These are phyloP conservation scores for Drosophila mimica DNA, from an alignment of 2,888 invertebrate species.

Conservation along the genomic window DNA sequence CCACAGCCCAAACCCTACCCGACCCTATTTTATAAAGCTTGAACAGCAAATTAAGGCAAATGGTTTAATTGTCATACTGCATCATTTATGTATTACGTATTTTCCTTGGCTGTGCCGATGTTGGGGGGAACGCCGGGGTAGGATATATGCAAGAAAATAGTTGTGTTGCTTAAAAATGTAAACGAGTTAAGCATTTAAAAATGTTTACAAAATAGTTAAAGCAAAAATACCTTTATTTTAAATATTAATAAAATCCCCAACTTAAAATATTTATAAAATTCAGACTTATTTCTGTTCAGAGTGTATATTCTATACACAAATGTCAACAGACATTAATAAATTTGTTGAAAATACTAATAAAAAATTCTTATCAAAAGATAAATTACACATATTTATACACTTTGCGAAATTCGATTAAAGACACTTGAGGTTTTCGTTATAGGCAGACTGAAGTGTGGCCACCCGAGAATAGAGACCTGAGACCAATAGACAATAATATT, in stretches of 20 bases:
- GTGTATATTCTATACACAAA: too few species aligned
- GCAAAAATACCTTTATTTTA: not conserved
- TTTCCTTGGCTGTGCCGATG: conserved; percentile 1
- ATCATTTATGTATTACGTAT: conserved; percentile 30
- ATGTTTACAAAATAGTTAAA: not conserved
- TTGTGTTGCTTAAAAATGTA: not conserved
- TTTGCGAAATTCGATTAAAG: too few species aligned
- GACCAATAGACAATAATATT: conserved; percentile 62
- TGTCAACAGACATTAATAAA: too few species aligned
- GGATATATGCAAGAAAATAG: not conserved
- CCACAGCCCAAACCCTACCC: conserved; percentile 7
- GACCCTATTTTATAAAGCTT: conserved; percentile 56
- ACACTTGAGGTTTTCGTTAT: too few species aligned
- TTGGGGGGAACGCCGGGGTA: not conserved
- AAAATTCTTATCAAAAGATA: too few species aligned
- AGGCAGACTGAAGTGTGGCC: not conserved
- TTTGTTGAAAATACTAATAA: too few species aligned
- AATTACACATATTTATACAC: too few species aligned
- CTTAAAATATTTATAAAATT: not conserved
- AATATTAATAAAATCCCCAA: not conserved
- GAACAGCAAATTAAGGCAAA: conserved; percentile 63
- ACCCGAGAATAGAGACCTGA: conserved; percentile 5
- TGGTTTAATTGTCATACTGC: conserved; percentile 50
- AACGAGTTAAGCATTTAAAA: not conserved
- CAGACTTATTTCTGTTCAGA: not conserved